phyloP scores from a whole-genome alignment of 2,113 vertebrate species.

The Alectura lathami region DNA sequence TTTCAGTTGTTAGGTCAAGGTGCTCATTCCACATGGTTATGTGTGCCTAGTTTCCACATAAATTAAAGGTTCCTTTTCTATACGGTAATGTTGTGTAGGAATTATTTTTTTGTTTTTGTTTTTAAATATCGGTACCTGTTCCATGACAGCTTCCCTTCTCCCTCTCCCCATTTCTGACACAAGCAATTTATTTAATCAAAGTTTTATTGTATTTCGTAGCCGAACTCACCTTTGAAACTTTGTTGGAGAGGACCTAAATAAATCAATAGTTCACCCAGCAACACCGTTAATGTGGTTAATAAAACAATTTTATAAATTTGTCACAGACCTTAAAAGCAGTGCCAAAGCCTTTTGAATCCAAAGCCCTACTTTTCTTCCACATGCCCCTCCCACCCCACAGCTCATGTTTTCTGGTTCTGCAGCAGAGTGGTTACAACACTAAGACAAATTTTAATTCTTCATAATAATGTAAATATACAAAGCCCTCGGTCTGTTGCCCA shows the following conservation, averaged over 20 bases:
- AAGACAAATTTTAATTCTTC: constrained; percentile 2
- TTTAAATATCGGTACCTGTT: constrained; percentile 42
- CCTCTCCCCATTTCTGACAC: not conserved
- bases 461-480: not conserved
- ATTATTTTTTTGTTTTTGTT: no score
- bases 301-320: constrained; percentile 48
- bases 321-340: not conserved
- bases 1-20: not conserved
- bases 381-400: not conserved
- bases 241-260: constrained; percentile 21
- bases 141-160: not conserved
- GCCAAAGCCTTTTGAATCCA: constrained; percentile 21
- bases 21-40: constrained; percentile 2
- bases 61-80: constrained; percentile 24
- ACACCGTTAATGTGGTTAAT: constrained; percentile 19
- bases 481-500: not conserved
- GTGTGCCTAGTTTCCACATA: not conserved
- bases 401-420: not conserved
- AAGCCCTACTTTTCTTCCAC: not conserved
- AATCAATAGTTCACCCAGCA: constrained; percentile 37
- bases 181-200: constrained; percentile 32
- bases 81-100: constrained; percentile 24
- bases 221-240: constrained; percentile 26
- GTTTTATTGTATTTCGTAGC: constrained; percentile 41
- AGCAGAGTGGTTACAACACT: not conserved